These are phyloP conservation scores for Atractosteus spatula DNA, from an alignment of 2,113 vertebrate genomes.

Conservation along the genomic window DNA sequence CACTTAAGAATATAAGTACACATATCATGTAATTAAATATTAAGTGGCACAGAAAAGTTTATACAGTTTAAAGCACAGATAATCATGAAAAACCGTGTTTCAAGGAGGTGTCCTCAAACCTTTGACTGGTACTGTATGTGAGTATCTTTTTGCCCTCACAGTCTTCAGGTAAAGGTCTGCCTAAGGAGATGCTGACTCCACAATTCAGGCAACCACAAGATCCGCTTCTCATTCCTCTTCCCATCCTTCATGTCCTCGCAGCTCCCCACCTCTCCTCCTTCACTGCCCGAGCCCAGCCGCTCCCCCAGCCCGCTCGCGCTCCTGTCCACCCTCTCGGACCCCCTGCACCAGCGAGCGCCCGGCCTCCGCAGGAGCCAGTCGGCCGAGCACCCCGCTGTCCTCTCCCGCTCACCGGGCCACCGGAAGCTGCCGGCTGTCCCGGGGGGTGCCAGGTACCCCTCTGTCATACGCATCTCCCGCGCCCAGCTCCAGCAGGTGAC, in stretches of 20 bases:
- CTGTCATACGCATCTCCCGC: slow-evolving; percentile 88
- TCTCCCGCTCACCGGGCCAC: slow-evolving; percentile 65
- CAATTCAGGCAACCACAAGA: not conserved
- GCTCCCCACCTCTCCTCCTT: slow-evolving; percentile 82
- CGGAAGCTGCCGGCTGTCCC: slow-evolving; percentile 86
- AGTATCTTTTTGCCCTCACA: no score
- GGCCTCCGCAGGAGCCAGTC: slow-evolving; percentile 79
- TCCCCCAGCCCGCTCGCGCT: slow-evolving; percentile 80
- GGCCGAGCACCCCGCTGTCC: slow-evolving; percentile 63
- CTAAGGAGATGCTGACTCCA: no score
- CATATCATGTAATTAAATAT: no score
- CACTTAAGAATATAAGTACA: no score
- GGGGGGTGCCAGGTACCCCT: slow-evolving; percentile 78
- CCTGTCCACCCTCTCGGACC: slow-evolving; percentile 73
- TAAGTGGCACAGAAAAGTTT: no score
- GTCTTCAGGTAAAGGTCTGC: no score
- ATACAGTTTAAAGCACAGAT: no score
- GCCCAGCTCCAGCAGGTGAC: slow-evolving; percentile 91
- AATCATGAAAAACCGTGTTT: no score
- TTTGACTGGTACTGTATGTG: no score
- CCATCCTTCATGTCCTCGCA: slow-evolving; percentile 62
- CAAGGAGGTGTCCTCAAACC: no score
- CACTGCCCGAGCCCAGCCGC: slow-evolving; percentile 75
- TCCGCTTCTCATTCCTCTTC: slow-evolving; percentile 13
- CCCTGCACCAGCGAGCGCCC: slow-evolving; percentile 68